Conservation (phyloP, 2,797 vertebrate genomes). For the Lycodopsis pacificus region DNA sequence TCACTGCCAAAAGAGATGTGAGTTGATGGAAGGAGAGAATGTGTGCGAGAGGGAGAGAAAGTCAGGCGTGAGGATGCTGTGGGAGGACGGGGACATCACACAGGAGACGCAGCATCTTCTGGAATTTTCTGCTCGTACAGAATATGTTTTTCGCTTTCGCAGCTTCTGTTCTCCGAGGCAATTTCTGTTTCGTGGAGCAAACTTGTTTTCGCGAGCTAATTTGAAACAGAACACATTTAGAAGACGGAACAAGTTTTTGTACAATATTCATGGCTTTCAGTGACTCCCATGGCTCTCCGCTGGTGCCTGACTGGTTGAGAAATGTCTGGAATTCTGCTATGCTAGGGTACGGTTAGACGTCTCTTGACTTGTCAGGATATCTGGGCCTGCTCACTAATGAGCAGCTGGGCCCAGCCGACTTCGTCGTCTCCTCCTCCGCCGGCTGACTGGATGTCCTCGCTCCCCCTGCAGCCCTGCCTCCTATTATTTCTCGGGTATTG, state of each 20-base stretch:
- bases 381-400: slow-evolving; percentile 74
- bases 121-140: background rate
- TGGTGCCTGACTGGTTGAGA: slow-evolving; percentile 47
- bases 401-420: slow-evolving; percentile 52
- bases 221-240: background rate
- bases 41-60: slow-evolving; percentile 18
- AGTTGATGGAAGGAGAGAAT: slow-evolving; percentile 43
- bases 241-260: slow-evolving; percentile 20
- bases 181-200: background rate
- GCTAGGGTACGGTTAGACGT: slow-evolving; percentile 56
- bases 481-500: slow-evolving; percentile 69
- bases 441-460: slow-evolving; percentile 56
- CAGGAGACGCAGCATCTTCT: slow-evolving; percentile 3
- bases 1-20: slow-evolving; percentile 36
- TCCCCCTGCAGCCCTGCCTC: slow-evolving; percentile 46
- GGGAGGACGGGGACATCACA: slow-evolving; percentile 30
- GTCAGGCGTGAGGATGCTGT: slow-evolving; percentile 42
- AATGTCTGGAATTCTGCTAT: slow-evolving; percentile 51
- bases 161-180: background rate
- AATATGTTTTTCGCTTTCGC: background rate
- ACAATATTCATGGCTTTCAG: slow-evolving; percentile 51
- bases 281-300: slow-evolving; percentile 33
- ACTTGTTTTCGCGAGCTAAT: background rate
- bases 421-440: slow-evolving; percentile 34
- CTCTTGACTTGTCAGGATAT: slow-evolving; percentile 60